Evolutionary conservation across 2,113 vertebrate genomes (phyloP), one percentile per base, ranked within the genome.

Genomic region (Lophius piscatorius): DNA sequence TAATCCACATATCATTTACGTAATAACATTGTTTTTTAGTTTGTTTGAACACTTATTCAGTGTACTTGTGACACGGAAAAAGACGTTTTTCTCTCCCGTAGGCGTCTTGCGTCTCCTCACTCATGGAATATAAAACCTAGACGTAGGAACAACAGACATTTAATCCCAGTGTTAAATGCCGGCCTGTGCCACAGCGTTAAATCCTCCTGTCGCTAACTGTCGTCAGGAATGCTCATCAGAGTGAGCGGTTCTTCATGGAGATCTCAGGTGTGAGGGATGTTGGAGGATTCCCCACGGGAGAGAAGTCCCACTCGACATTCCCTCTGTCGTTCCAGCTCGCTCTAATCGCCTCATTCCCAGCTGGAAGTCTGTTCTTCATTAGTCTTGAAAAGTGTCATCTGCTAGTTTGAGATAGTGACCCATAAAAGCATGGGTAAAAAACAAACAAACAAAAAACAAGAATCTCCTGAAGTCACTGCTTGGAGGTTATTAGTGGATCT

Each of bases 361-460:
- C 81, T 84, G 65, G 66, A 77, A 88, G 82, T 75, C 87, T 82
- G 80, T 80, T 87, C 74, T 88, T 89, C 87, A 91, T 91, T 92
- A 90, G 75, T 50, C 70, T 74, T 84, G 83, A 83, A 81, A 74
- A 79, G 83, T 85, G 83, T 84, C 86, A 87, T 70, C 77, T 66
- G 77, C 64, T 78, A 56, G 79, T 79, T 83, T 80, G 71, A 82
- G 68, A 78, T 24, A 70, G 70, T 76, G 63, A 40, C 44, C 71
- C 11, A n/a, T 26, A 50, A 50, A n/a, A 2, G 20, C 26, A 42
- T 59, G 62, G 68, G 61, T 73, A 48, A 73, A 62, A 36, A 21
- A 8, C 24, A 13, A 36, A 73, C 59, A 36, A 21, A 8, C 24
- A 13, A 73, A 62, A 36, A 21, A 8, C 24, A 13, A 36, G 39